These are phyloP conservation scores for Thalassarche chlororhynchos DNA, from an alignment of 2,113 vertebrate species.

Conservation along the genomic window DNA sequence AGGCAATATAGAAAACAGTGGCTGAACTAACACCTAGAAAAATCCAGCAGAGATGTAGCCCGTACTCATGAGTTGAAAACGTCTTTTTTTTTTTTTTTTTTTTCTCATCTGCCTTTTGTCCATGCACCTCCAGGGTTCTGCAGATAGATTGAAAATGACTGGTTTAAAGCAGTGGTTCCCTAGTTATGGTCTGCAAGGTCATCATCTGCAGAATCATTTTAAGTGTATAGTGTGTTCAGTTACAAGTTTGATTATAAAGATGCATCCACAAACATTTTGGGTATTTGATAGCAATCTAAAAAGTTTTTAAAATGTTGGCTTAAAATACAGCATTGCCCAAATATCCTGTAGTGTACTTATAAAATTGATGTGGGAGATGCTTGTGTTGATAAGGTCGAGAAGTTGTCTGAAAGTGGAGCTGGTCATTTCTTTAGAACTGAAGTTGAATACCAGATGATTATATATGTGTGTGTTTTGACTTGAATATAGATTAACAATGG, in stretches of 20 bases:
- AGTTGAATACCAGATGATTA: background rate
- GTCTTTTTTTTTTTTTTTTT: background rate
- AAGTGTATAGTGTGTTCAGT: background rate
- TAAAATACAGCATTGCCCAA: background rate
- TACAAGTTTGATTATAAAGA: background rate
- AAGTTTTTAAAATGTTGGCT: background rate
- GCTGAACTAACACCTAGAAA: background rate
- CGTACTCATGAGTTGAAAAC: background rate
- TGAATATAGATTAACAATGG: background rate
- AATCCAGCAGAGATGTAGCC: background rate
- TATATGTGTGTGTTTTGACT: background rate
- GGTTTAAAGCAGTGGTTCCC: background rate
- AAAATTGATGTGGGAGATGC: background rate
- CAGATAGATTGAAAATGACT: background rate
- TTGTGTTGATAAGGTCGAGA: background rate
- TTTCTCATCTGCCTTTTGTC: background rate
- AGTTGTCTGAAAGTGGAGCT: background rate
- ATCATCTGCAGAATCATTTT: background rate
- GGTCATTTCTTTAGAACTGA: background rate
- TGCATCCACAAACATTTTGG: background rate
- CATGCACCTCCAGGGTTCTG: rapidly evolving
- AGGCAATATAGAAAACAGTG: background rate
- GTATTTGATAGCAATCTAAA: background rate
- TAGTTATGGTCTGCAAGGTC: background rate
- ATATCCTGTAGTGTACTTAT: background rate